A percentile compares a stretch with the other conserved stretches of the same genome.
phyloP scores from a whole-genome alignment of 2,797 vertebrate species.

The Trachurus trachurus region DNA sequence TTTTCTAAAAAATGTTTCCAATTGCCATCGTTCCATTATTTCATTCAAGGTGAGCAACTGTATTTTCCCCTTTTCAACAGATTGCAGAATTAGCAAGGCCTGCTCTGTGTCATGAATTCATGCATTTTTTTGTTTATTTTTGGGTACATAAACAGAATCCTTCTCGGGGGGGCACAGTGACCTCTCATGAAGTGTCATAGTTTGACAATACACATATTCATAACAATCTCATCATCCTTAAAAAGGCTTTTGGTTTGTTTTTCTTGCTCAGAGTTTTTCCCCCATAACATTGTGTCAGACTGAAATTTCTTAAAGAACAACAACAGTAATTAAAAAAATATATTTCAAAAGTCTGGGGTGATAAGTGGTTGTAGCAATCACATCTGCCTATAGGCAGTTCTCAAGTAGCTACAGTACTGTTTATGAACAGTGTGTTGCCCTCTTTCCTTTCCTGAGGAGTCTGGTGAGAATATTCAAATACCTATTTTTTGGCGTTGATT shows the following conservation, averaged over 20 bases:
- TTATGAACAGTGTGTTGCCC: conserved; percentile 19
- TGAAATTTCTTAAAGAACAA: neutral
- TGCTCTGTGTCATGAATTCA: neutral
- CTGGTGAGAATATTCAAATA: conserved; percentile 43
- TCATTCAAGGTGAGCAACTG: neutral
- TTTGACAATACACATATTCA: neutral
- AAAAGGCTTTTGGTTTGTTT: neutral
- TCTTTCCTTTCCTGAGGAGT: conserved; percentile 9
- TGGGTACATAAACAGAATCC: neutral
- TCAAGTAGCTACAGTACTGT: neutral
- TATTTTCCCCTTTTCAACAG: neutral
- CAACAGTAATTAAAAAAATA: too few species aligned
- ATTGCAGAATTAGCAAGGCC: neutral
- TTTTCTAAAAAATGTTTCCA: neutral
- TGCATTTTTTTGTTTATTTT: too few species aligned
- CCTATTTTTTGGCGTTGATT: conserved; percentile 53
- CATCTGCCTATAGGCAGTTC: neutral
- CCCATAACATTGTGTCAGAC: neutral
- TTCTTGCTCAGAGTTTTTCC: neutral
- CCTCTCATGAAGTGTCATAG: neutral
- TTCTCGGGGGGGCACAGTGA: neutral
- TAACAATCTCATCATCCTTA: too few species aligned
- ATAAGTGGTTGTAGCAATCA: neutral
- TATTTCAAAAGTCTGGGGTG: too few species aligned
- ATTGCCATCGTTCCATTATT: neutral